Evolutionary conservation across 1,140 invertebrate species (phyloP), one percentile per base, ranked within the genome.

Genomic region (Penaeus vannamei): DNA sequence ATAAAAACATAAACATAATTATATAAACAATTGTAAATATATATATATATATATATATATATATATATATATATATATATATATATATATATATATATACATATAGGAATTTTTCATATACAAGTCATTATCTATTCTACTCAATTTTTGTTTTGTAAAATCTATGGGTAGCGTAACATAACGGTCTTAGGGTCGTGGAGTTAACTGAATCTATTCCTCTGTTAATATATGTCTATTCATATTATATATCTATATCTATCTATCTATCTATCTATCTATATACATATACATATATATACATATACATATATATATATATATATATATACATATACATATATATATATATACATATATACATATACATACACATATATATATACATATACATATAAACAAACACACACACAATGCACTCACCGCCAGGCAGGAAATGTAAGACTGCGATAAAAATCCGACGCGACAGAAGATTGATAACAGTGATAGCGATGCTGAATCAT

Each of bases 21-120:
- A 69, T 69, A 69, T 69, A 69, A 4, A 69, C 14, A 69, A 4
- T 5, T 69, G 14, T 69, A 69, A 5, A 69, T 69, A 69, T 69
- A 69, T 69, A 69, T 69, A 69, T 69, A 69, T 29, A 69, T 69
- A 69, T 29, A 69, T 69, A 69, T 69, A 69, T 69, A 69, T 69
- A 69, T 69, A 69, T 14, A 69, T 69, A 29, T 69, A 69, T 69
- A 69, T 69, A 69, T 14, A 69, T 69, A 69, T 69, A 69, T 69
- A 69, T 69, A 69, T 69, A 69, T 69, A 69, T 69, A 69, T 69
- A 69, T 29, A 69, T 69, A 69, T 69, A 69, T 69, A 69, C 14
- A 69, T 69, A 69, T 69, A 69, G 3, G 14, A 64, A 64, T 64
- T n/a, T n/a, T n/a, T n/a, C n/a, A n/a, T n/a, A n/a, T n/a, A n/a